Conservation (phyloP, 2,888 invertebrate species). For the Entomobrya proxima region DNA sequence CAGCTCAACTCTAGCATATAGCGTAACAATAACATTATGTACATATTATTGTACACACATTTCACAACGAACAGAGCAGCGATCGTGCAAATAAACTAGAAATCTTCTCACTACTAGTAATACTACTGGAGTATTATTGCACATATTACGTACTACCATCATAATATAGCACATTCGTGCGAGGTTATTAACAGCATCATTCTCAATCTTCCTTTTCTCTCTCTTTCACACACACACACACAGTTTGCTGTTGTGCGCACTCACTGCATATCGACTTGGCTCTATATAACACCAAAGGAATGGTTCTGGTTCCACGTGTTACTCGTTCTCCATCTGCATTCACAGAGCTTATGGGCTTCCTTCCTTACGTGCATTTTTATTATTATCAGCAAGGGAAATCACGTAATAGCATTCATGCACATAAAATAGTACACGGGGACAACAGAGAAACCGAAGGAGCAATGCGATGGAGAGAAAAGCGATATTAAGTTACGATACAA, state of each 20-base stretch:
- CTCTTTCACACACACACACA: no score
- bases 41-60: background rate
- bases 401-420: constrained; percentile 60
- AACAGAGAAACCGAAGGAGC: constrained; percentile 25
- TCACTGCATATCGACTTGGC: background rate
- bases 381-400: constrained; percentile 64
- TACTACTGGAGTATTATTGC: background rate
- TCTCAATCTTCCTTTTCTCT: background rate
- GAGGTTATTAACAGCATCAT: constrained; percentile 18
- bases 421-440: constrained; percentile 51
- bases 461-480: background rate
- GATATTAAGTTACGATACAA: constrained; percentile 20
- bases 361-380: constrained; percentile 47
- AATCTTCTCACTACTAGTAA: background rate
- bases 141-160: background rate
- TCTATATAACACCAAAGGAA: background rate
- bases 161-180: background rate
- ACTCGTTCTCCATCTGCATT: background rate
- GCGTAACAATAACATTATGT: background rate
- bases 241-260: background rate
- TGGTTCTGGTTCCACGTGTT: constrained; percentile 29
- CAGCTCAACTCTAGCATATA: background rate
- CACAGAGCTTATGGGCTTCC: constrained; percentile 4
- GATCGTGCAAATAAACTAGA: constrained; percentile 10
- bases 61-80: background rate